Conservation (phyloP, 2,797 vertebrate genomes). For the Sarcophilus harrisii region DNA sequence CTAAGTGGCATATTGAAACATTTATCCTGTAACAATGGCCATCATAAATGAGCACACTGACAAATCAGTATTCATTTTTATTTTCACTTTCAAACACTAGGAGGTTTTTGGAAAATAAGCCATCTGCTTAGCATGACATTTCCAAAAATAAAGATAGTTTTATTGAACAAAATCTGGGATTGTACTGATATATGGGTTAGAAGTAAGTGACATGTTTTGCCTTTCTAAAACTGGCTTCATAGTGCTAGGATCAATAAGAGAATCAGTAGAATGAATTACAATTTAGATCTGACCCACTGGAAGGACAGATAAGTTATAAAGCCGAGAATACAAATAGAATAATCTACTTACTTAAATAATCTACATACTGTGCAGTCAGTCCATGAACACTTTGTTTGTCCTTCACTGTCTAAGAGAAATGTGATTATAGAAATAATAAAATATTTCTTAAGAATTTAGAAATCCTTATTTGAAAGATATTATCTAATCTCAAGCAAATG, state of each 20-base stretch:
- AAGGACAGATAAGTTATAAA: not conserved
- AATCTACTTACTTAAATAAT: not conserved
- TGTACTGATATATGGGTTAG: not conserved
- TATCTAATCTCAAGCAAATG: not conserved
- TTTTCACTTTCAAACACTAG: conserved; percentile 50
- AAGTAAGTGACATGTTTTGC: conserved; percentile 8
- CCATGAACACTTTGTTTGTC: not conserved
- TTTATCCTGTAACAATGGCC: conserved; percentile 52
- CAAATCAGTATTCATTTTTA: conserved; percentile 25
- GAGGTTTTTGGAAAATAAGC: conserved; percentile 49
- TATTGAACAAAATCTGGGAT: conserved; percentile 33
- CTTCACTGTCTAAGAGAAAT: not conserved
- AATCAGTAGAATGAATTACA: not conserved
- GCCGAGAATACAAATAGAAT: not conserved
- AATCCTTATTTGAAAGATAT: not conserved
- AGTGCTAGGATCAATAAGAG: not conserved
- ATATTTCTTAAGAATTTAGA: not conserved
- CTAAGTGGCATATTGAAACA: conserved; percentile 51
- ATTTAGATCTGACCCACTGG: not conserved
- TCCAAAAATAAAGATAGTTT: conserved; percentile 49
- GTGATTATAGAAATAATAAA: not conserved
- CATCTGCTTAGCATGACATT: conserved; percentile 43
- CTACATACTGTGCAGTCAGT: not conserved
- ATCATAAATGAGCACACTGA: conserved; percentile 43
- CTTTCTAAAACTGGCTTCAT: not conserved